Evolutionary conservation across 2,888 invertebrate species (phyloP), one percentile per base, ranked within the genome.

Genomic region (Orchesella flavescens): DNA sequence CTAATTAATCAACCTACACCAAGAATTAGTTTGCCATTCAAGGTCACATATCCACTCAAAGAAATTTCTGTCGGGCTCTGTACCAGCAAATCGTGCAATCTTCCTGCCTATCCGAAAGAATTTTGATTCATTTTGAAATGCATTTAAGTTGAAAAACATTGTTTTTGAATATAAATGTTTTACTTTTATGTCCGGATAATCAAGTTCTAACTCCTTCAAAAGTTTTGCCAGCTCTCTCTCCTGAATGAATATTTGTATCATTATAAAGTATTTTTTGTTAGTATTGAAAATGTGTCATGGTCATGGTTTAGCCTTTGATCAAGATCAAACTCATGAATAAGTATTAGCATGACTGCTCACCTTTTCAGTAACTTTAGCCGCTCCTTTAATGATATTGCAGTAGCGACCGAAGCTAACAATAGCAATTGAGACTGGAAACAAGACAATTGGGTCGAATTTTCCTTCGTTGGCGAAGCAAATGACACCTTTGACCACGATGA

Each of bases 381-480:
- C 66, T 1, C 68, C 23, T 12, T 68, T 34, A 15, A 76, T 76
- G 12, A 76, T 44, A 0, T 44, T 10, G 23, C 61, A 55, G 17
- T 76, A 68, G 10, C 76, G 66, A 43, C 0, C 34, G 57, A 68
- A 68, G 5, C 34, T 61, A 66, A 66, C 10, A 0, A 49, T 10
- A 7, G 76, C 76, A 59, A 76, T 66, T 13, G 55, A 0, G 1
- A 76, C 46, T 19, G 76, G 68, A 21, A 17, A 76, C 7, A 76
- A 1, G 10, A 19, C 10, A 0, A 5, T 0, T 10, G 3, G 0
- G 17, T 77, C 46, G 1, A 77, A 4, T n/a, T 44, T 21, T 3
- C 49, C 69, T 4, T 21, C 2, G 0, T 57, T 23, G 0, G 46
- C 3, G 10, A 55, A 24, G 13, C n/a, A 0, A 0, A 77, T 57